Conservation (phyloP, 2,888 invertebrate genomes). For the Sturmia bella region DNA sequence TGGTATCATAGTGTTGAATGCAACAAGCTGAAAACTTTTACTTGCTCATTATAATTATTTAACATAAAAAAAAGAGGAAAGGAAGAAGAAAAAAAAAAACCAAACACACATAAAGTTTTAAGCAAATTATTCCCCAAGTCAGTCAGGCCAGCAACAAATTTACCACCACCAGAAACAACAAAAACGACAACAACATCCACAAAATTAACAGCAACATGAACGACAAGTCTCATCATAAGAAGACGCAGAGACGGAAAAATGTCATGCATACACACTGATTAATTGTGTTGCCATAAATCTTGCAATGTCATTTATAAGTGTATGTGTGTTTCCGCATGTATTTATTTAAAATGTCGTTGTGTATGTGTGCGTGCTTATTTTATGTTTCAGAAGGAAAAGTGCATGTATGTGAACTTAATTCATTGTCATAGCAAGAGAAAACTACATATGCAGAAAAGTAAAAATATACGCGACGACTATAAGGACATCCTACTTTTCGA, state of each 20-base stretch:
- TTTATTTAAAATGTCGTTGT: neutral
- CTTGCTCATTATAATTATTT: constrained; percentile 69
- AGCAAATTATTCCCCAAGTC: constrained; percentile 50
- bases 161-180: constrained; percentile 32
- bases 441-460: constrained; percentile 8
- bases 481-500: neutral
- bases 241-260: constrained; percentile 42
- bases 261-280: constrained; percentile 70
- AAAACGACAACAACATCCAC: constrained; percentile 37
- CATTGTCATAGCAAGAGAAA: constrained; percentile 56
- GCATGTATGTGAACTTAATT: constrained; percentile 52
- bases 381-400: constrained; percentile 35
- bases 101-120: constrained; percentile 4
- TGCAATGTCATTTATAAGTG: constrained; percentile 60
- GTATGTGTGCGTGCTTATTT: constrained; percentile 1
- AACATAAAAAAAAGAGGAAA: constrained; percentile 42
- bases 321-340: neutral
- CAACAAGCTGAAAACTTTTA: constrained; percentile 67
- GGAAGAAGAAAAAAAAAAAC: neutral
- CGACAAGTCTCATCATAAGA: constrained; percentile 57
- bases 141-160: constrained; percentile 56
- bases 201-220: constrained; percentile 51
- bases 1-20: constrained; percentile 57
- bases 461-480: neutral
- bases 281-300: constrained; percentile 72